A percentile compares a stretch with the other conserved stretches of the same genome.
These are phyloP conservation scores for Ictalurus punctatus DNA, from an alignment of 2,113 vertebrate species.

Conservation along the genomic window DNA sequence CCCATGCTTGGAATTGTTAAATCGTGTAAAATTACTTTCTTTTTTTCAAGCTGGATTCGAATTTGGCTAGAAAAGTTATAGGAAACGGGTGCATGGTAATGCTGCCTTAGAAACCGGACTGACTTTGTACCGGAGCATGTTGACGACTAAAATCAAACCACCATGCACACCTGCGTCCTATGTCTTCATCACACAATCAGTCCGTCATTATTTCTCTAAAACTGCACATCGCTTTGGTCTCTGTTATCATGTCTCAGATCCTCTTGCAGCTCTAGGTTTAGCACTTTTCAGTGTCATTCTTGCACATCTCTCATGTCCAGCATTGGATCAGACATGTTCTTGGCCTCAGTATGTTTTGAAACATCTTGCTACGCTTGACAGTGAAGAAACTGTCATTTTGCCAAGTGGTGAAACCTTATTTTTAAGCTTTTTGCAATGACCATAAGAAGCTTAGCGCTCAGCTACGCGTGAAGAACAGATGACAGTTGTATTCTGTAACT, in stretches of 20 bases:
- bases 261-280: background rate
- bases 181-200: background rate
- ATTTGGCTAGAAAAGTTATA: background rate
- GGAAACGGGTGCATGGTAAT: background rate
- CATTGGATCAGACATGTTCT: background rate
- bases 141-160: background rate
- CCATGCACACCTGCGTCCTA: background rate
- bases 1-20: background rate
- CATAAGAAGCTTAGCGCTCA: background rate
- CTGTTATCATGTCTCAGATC: background rate
- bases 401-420: background rate
- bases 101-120: background rate
- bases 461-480: constrained; percentile 8
- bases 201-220: background rate
- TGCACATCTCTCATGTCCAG: background rate
- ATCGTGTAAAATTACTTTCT: background rate
- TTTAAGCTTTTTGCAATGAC: background rate
- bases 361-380: background rate
- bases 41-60: background rate
- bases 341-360: background rate
- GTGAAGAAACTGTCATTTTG: background rate
- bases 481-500: constrained; percentile 15
- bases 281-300: background rate
- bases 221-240: background rate
- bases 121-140: background rate